Evolutionary conservation across 2,113 vertebrate species (phyloP), one percentile per base, ranked within the genome.

Genomic region (Rallus limicola): DNA sequence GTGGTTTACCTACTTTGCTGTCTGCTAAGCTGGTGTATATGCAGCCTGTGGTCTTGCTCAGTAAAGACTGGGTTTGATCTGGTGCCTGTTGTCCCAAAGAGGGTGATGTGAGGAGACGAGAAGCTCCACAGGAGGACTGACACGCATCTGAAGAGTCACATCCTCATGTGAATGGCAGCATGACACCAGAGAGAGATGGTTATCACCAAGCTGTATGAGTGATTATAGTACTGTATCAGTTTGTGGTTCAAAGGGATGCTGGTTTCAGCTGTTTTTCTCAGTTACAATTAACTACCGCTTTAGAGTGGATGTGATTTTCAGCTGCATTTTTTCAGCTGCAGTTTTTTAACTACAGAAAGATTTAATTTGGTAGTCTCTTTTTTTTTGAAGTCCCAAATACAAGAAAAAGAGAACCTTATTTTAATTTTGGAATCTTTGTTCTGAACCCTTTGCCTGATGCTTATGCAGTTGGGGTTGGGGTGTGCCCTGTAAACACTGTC

Each of bases 111-210:
- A 88, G 70, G 72, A 95, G 42, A 88, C 59, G 46, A 89, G 82
- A 83, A 86, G 60, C 42, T 91, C 74, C 53, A n/a, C 34, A 65
- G 86, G 72, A 93, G 79, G 62, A 75, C 65, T 84, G 77, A 71
- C 60, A 68, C 14, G 8, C 38, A 82, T 92, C 81, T 87, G 53
- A 92, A 64, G 83, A 76, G 65, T 96, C 89, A 53, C 91, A 96
- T 95, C 93, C 93, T 89, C 28, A 42, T 89, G 91, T 82, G 89
- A 93, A 96, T 64, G 82, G 84, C 86, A 89, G 33, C 62, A 21
- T 86, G 86, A 91, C 65, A 76, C 86, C 74, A 89, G 53, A 84
- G 76, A 26, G 84, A 86, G 94, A 92, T 95, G 86, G 74, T 62
- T 95, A 92, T 96, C 94, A 89, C 81, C 0, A 0, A 89, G 59